Evolutionary conservation across 2,888 invertebrate species (phyloP), one percentile per base, ranked within the genome.

Genomic region (Sialis fuliginosa): DNA sequence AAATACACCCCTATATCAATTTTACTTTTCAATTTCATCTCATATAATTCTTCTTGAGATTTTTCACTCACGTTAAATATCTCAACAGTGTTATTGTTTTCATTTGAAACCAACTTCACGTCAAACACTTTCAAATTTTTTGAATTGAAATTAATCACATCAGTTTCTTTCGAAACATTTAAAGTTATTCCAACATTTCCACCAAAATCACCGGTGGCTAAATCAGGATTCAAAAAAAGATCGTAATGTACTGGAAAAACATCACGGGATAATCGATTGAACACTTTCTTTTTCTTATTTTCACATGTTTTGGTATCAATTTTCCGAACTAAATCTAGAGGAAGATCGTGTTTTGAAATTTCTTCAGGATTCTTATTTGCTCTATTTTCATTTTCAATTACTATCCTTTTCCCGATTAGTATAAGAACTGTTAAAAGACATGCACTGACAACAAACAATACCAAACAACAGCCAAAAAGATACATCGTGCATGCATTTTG

Each of bases 211-310:
- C 75, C 75, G n/a, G 63, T 63, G 9, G 65, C 62, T 44, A 85
- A 66, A 57, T 81, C 68, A 0, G 84, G 82, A 47, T 73, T 67
- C 46, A 84, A 61, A 10, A 66, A 69, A 5, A 85, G 59, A 47
- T 79, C 74, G 56, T 85, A 85, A 48, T 72, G 71, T 4, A 69
- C 51, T 0, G 84, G 82, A 10, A 63, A 62, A 1, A 79, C 67
- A 43, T 72, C 68, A 6, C 63, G 61, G 0, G 81, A 75, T 44
- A 85, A 62, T 39, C 81, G 71, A 52, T 66, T 70, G 6, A 22
- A 22, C 22, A 22, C 22, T 22, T 22, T 22, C 22, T 22, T 22
- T 2, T 2, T 22, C 22, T 22, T 44, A 35, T 39, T 31, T 30
- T 46, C 34, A 30, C 34, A 6, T 6, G 44, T 6, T 30, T 33